Evolutionary conservation across 1,140 invertebrate species (phyloP).

Genomic region (Temnothorax curvispinosus): DNA sequence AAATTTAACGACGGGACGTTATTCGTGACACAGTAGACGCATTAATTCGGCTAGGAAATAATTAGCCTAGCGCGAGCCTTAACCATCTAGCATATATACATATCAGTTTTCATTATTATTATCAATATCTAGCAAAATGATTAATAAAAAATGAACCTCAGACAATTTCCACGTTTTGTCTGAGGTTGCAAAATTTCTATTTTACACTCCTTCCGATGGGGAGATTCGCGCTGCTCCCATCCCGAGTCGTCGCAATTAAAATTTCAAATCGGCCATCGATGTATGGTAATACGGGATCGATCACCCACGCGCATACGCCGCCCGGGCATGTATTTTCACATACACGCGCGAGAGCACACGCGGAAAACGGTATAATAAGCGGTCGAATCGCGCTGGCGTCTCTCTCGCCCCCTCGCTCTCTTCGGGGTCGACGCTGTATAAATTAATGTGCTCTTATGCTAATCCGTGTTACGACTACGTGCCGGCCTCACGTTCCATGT

Average conservation of each 20-base stretch:
- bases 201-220: constrained; percentile 3
- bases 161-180: background rate
- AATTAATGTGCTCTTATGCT: constrained; percentile 64
- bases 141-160: background rate
- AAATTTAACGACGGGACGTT: background rate
- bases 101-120: background rate
- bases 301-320: constrained; percentile 12
- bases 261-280: constrained; percentile 57
- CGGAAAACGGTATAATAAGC: constrained; percentile 44
- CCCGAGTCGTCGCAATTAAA: constrained; percentile 39
- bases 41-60: background rate
- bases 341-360: background rate
- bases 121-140: background rate
- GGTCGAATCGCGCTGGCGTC: background rate
- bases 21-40: background rate
- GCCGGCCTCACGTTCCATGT: constrained; percentile 24
- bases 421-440: constrained; percentile 31
- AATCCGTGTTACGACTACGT: constrained; percentile 48
- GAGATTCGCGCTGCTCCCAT: background rate
- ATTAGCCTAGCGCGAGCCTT: background rate
- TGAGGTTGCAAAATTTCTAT: constrained; percentile 1
- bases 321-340: background rate
- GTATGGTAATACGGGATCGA: constrained; percentile 57
- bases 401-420: background rate
- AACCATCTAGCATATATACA: background rate